Conservation (phyloP, 1,140 invertebrate genomes). For the Hesperophylax magnus region DNA sequence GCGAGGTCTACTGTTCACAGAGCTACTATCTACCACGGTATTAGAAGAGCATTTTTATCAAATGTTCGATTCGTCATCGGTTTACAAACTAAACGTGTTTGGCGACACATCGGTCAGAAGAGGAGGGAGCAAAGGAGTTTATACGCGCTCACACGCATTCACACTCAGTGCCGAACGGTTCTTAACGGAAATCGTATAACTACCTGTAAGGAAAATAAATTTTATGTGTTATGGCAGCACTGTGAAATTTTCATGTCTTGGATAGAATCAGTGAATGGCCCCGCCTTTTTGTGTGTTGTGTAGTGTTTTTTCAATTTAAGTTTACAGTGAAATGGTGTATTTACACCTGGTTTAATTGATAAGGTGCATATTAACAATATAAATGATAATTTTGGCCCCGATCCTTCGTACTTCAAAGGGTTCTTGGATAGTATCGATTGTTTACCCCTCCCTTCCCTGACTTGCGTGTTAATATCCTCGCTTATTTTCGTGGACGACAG, state of each 20-base stretch:
- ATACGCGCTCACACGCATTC: background rate
- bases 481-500: background rate
- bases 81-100: no score
- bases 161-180: background rate
- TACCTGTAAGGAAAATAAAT: background rate
- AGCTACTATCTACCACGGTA: no score
- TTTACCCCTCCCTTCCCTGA: conserved; percentile 46
- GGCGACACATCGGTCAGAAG: no score
- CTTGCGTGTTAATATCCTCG: conserved; percentile 43
- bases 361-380: conserved; percentile 31
- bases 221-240: conserved; percentile 16
- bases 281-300: conserved; percentile 48
- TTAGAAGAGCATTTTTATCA: no score
- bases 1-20: no score
- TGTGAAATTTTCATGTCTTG: conserved; percentile 31
- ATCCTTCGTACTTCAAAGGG: background rate
- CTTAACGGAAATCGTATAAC: background rate
- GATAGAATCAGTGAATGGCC: conserved; percentile 41
- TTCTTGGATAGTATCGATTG: conserved; percentile 37
- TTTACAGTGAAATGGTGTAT: conserved; percentile 42
- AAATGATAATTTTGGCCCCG: conserved; percentile 14
- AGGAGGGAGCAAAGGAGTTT: no score
- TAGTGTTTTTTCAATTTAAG: conserved; percentile 39
- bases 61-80: no score
- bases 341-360: conserved; percentile 26